Evolutionary conservation across 2,888 invertebrate species (phyloP).

Genomic region (Brachylomia viminalis): DNA sequence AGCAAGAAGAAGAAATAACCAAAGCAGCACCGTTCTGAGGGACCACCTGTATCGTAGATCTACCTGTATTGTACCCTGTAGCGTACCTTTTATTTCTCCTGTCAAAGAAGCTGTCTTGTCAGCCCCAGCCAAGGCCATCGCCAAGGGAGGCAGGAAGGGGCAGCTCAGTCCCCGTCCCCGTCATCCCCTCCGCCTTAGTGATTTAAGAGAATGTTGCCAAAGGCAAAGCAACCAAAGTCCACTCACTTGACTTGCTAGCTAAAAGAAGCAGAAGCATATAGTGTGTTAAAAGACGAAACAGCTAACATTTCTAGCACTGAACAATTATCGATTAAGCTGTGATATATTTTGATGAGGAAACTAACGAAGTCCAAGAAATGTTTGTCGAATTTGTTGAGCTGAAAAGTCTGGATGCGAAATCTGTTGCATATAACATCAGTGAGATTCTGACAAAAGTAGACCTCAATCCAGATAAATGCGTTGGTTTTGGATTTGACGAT

Average conservation of each 20-base stretch:
- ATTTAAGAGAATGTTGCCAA: too few relatives aligned
- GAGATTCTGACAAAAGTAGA: conserved; percentile 12
- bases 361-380: conserved; percentile 9
- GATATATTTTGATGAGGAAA: conserved; percentile 13
- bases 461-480: conserved; percentile 7
- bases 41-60: too few relatives aligned
- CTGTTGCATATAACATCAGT: conserved; percentile 44
- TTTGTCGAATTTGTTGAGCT: conserved; percentile 20
- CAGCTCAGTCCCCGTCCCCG: too few relatives aligned
- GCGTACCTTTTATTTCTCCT: too few relatives aligned
- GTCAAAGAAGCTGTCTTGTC: too few relatives aligned
- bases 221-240: too few relatives aligned
- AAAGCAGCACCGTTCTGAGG: not conserved
- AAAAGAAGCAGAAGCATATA: conserved; percentile 6
- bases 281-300: conserved; percentile 4
- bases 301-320: not conserved
- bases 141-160: too few relatives aligned
- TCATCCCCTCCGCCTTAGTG: too few relatives aligned
- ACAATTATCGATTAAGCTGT: conserved; percentile 6
- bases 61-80: too few relatives aligned
- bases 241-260: not conserved
- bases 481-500: conserved; percentile 9
- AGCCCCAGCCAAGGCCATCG: too few relatives aligned
- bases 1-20: not conserved
- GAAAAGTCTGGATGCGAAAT: conserved; percentile 53